Evolutionary conservation across 1,140 invertebrate species (phyloP).

Genomic region (Polypedilum vanderplanki): DNA sequence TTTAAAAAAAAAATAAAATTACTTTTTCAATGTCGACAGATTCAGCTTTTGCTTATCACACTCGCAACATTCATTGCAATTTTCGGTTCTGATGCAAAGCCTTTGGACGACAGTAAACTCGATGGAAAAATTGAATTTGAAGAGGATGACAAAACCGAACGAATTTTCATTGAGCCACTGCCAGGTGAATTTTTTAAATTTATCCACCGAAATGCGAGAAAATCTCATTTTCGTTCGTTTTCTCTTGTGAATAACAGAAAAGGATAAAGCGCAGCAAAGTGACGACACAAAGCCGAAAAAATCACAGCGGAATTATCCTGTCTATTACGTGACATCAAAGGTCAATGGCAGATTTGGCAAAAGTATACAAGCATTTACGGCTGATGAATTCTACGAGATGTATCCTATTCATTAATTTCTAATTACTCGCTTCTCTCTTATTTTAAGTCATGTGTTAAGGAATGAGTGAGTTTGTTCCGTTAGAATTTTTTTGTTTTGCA

Average conservation of each 20-base stretch:
- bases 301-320: neutral
- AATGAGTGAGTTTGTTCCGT: neutral
- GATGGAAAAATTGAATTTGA: neutral
- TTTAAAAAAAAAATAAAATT: too few relatives aligned
- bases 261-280: neutral
- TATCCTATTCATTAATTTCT: neutral
- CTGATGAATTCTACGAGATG: neutral
- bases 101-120: neutral
- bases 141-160: neutral
- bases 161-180: neutral
- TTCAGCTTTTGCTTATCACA: too few relatives aligned
- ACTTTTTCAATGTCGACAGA: too few relatives aligned
- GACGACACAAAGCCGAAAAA: neutral
- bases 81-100: neutral
- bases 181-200: neutral
- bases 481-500: too few relatives aligned
- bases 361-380: neutral
- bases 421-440: neutral
- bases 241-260: neutral
- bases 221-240: neutral
- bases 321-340: conserved; percentile 2
- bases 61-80: too few relatives aligned
- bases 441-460: neutral
- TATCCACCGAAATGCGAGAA: neutral
- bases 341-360: conserved; percentile 23